phyloP scores from a whole-genome alignment of 2,888 invertebrate species.

The Yponomeuta plumbellus region DNA sequence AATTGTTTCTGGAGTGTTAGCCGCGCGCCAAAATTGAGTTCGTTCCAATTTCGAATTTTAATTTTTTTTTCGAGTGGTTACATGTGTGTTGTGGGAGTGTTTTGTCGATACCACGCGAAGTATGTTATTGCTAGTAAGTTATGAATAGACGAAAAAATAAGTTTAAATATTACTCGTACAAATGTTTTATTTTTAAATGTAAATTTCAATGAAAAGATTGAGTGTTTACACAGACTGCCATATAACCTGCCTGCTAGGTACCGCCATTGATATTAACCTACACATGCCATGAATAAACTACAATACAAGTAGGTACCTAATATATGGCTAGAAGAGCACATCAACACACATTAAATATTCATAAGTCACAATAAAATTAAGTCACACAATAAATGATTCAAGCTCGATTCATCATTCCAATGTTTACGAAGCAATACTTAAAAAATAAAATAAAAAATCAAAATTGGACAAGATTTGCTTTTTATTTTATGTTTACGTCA shows the following conservation, averaged over 20 bases:
- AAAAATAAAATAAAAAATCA: neutral
- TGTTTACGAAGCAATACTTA: neutral
- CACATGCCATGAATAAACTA: neutral
- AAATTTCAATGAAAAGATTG: neutral
- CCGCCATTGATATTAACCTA: neutral
- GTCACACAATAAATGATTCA: neutral
- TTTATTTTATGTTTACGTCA: neutral
- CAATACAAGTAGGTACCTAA: neutral
- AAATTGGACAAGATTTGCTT: neutral
- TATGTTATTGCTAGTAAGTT: conserved; percentile 63
- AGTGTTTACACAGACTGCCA: neutral
- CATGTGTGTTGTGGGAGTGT: conserved; percentile 69
- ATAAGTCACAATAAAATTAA: neutral
- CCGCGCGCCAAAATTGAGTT: neutral
- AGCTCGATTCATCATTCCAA: neutral
- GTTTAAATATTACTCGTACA: neutral
- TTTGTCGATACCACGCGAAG: conserved; percentile 68
- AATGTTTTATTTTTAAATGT: neutral
- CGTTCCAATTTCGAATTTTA: neutral
- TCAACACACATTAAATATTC: neutral
- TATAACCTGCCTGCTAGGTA: neutral
- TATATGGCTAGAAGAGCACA: neutral
- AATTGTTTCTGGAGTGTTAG: neutral
- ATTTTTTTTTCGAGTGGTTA: neutral
- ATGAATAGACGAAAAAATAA: neutral